Evolutionary conservation across 35 echinoderm and acorn worm genomes (phyloP), one percentile per base, ranked within the genome.

Genomic region (Holothuria glaberrima): DNA sequence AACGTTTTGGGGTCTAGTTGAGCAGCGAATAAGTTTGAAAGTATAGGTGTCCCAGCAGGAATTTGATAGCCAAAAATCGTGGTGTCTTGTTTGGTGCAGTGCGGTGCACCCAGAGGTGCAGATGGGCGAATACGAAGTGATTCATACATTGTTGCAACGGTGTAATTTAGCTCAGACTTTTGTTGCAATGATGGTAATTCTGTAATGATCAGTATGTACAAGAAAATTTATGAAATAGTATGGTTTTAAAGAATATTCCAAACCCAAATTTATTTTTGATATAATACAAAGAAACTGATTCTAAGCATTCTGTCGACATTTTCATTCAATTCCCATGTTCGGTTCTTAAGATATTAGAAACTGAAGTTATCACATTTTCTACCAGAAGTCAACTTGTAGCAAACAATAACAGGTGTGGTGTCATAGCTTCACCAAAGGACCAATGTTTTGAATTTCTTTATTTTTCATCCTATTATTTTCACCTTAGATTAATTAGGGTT

Each of bases 21-120:
- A 7, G 80, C 83, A 9, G 87, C 50, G 73, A 68, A 84, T 18
- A 86, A 50, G 75, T 94, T 68, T 17, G 78, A n/a, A 22, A 90
- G 9, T 18, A 94, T 60, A 4, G 45, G 4, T 30, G 64, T 72
- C 5, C 68, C 81, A 18, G 38, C 78, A 12, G 92, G 88, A 30
- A 94, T 76, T n/a, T 66, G 46, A 84, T 86, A 94, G 20, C 88
- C 79, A 22, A 58, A 25, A 10, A 94, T 41, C 25, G 31, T 56
- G 6, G 66, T 71, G 20, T 94, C 88, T 45, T 32, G 34, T 0
- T 5, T 86, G 0, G 81, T 88, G 22, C 21, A 30, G 63, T 94
- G 92, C 20, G 88, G 78, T 6, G 78, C 26, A 65, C 61, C 72
- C 7, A 74, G 45, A 22, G 68, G 58, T 58, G 87, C 69, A 25